Evolutionary conservation across 2,888 invertebrate species (phyloP).

Genomic region (Pachydiplax longipennis): DNA sequence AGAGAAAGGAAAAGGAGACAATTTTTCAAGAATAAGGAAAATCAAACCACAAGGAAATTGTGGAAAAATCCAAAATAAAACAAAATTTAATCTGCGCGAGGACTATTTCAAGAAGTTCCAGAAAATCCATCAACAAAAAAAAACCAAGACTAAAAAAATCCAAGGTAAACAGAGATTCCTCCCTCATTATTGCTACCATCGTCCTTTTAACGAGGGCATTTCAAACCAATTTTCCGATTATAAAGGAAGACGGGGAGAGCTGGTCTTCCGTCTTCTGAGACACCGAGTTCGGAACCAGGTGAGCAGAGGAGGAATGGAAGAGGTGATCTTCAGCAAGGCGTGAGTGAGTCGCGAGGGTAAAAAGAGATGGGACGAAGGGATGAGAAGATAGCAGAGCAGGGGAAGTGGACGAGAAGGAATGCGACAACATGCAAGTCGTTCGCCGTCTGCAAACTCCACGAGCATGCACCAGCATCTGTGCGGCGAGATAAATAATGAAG

Average conservation of each 20-base stretch:
- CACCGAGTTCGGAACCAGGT: not conserved
- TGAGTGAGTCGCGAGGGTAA: not conserved
- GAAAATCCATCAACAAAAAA: too few relatives aligned
- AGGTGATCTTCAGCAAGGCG: not conserved
- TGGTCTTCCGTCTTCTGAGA: not conserved
- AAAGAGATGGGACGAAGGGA: not conserved
- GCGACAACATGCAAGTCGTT: not conserved
- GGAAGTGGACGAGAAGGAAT: not conserved
- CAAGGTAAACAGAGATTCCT: too few relatives aligned
- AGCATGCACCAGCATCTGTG: not conserved
- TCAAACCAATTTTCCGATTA: not conserved
- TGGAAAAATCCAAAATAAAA: too few relatives aligned
- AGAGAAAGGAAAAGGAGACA: too few relatives aligned
- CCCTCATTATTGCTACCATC: too few relatives aligned
- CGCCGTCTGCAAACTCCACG: not conserved
- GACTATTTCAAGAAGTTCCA: too few relatives aligned
- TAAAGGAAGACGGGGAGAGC: not conserved
- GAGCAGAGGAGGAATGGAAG: not conserved
- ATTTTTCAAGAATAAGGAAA: too few relatives aligned
- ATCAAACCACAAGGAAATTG: too few relatives aligned
- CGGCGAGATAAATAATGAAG: constrained; percentile 1
- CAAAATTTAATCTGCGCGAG: too few relatives aligned
- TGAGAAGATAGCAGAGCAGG: not conserved
- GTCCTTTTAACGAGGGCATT: not conserved
- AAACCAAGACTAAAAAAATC: too few relatives aligned